Base-by-base conservation (phyloP, 2,113 vertebrate genomes). In the Hydrolagus affinis region DNA sequence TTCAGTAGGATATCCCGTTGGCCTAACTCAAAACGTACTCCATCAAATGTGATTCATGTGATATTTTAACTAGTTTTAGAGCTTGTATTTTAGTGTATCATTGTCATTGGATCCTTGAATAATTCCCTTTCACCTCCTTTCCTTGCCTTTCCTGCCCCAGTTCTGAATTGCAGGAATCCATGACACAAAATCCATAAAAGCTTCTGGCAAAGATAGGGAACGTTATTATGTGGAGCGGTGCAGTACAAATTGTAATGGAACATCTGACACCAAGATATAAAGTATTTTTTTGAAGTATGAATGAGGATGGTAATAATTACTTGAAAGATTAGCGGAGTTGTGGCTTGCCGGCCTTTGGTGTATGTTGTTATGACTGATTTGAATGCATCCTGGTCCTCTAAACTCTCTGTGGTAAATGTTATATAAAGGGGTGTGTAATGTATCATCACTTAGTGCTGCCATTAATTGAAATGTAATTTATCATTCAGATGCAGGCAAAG, bases 361-460 rank as follows among this genome's bases (percentile, higher is more conserved):
- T 83, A 83, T 64, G 11, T 83, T 68, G 78, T 21, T 83, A 68
- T 66, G 78, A 83, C 28, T 83, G 78, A 83, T 32, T 28, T 83
- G 78, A 83, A 83, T 83, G 78, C 78, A 83, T 83, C 60, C 77
- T 83, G 60, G 78, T 68, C 78, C 25, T 83, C 60, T 83, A 83
- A 83, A 10, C 78, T 83, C 25, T 83, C 62, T 83, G 78, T 83
- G 60, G 78, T 83, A 66, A 68, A 83, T 83, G 60, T 83, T 66
- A 83, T 83, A 28, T 66, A 83, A 83, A 83, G 60, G 78, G 78
- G 60, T 83, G 62, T 83, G 78, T 30, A 30, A 83, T 30, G 80
- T 85, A 73, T 88, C 87, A 86, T 85, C 86, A 85, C 85, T 90
- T 86, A 89, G 57, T 89, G 87, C 1, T 3, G 87, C 78, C 78